Base-by-base conservation (phyloP, 2,888 invertebrate genomes). In the Drosophila bunnanda region DNA sequence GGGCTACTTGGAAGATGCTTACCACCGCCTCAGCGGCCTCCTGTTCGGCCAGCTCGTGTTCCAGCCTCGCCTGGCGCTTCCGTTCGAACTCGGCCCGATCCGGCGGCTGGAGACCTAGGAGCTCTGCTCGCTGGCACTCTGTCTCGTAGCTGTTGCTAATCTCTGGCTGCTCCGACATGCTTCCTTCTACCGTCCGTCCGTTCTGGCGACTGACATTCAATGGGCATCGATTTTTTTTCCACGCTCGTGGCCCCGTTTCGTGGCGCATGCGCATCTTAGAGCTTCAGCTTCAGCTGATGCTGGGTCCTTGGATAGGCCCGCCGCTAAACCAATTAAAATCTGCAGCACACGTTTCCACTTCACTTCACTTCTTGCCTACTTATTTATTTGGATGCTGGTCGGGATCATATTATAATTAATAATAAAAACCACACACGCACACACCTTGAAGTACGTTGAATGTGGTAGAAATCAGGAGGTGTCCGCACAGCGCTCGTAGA, bases 91-190 rank as follows among this genome's bases (percentile, higher is more conserved):
- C 95, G 46, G 95, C 95, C 89, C 94, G 93, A 78, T 94, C 93
- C 0, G 96, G 96, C 80, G 94, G 94, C 41, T 94, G 94, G 66
- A 96, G 93, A 0, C 96, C 96, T 77, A 97, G 93, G 55, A 97
- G 92, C 90, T 97, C 96, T 0, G 96, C 96, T 69, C 96, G 93
- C 92, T 95, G 95, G 86, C 96, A 96, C 67, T 96, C 96, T 90
- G 96, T 94, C 91, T 96, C 95, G 86, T 96, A 96, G 17, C 95
- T 94, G 76, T 94, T 64, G 20, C 1, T 52, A 3, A 15, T 74
- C n/a, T 59, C 94, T 89, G 95, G 93, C 39, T 64, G 94, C 89
- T 95, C 93, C 25, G 89, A 89, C 91, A 91, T 91, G 60, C 46
- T 36, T 22, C 2, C 22, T 43, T 15, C 22, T 43, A 22, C 15